A percentile compares a stretch with the other conserved stretches of the same genome.
These are phyloP conservation scores for Machaerirhynchus nigripectus DNA, from an alignment of 2,113 vertebrate species.

Conservation along the genomic window DNA sequence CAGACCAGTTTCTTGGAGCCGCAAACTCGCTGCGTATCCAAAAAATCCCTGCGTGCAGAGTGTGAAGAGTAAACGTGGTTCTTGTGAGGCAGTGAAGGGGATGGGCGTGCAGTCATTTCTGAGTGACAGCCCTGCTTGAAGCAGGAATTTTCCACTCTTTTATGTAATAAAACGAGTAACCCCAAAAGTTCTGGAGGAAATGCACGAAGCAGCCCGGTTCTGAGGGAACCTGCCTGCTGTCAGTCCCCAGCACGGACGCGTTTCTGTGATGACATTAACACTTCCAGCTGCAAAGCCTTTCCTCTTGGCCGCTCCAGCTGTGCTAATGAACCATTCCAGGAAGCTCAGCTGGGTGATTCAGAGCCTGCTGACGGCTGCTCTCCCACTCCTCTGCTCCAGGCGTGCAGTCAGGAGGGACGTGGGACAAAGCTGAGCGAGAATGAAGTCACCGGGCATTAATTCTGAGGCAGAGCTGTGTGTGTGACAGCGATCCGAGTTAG, in stretches of 20 bases:
- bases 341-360: fast-evolving
- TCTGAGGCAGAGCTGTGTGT: background rate
- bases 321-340: fast-evolving
- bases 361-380: background rate
- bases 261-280: background rate
- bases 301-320: background rate
- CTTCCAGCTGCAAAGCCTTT: background rate
- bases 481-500: background rate
- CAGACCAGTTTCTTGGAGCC: fast-evolving
- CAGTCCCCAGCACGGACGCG: fast-evolving
- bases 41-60: background rate
- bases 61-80: fast-evolving
- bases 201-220: background rate
- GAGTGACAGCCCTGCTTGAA: background rate
- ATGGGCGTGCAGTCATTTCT: background rate
- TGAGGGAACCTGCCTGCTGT: background rate
- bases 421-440: background rate
- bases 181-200: background rate
- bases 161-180: background rate
- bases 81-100: fast-evolving
- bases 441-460: background rate
- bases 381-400: background rate
- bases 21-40: background rate
- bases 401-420: background rate
- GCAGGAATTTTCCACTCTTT: background rate